Conservation (phyloP, 2,888 invertebrate genomes). For the Drosophila rubida region DNA sequence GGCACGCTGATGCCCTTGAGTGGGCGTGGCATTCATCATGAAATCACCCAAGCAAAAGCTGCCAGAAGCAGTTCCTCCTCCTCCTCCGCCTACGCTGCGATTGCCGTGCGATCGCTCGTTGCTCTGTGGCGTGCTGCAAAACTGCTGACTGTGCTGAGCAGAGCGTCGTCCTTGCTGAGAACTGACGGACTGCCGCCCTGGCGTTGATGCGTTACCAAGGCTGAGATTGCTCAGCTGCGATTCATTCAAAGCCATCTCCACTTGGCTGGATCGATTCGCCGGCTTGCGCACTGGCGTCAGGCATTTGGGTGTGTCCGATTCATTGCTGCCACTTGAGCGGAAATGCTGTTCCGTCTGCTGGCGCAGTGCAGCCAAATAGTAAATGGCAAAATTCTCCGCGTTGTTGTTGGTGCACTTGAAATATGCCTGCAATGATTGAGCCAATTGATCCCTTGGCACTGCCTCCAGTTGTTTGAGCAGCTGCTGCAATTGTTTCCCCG, state of each 20-base stretch:
- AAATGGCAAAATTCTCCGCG: constrained; percentile 86
- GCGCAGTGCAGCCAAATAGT: constrained; percentile 86
- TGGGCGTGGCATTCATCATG: constrained; percentile 64
- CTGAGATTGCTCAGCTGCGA: constrained; percentile 49
- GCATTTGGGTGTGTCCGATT: constrained; percentile 69
- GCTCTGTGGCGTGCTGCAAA: constrained; percentile 64
- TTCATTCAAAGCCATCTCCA: constrained; percentile 42
- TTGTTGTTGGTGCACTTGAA: constrained; percentile 46
- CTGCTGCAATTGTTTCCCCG: constrained; percentile 47
- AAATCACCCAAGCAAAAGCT: constrained; percentile 83
- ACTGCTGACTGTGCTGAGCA: constrained; percentile 17
- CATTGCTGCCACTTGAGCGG: constrained; percentile 39
- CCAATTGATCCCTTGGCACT: constrained; percentile 28
- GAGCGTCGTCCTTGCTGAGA: constrained; percentile 42
- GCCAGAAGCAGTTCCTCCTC: constrained; percentile 35
- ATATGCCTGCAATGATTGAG: constrained; percentile 52
- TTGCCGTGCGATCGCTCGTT: constrained; percentile 33
- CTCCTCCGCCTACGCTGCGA: constrained; percentile 45
- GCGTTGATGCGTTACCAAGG: constrained; percentile 51
- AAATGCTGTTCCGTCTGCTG: constrained; percentile 86
- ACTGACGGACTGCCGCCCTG: constrained; percentile 44
- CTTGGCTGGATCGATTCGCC: constrained; percentile 5
- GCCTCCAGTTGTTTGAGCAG: constrained; percentile 49
- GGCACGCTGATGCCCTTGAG: constrained; percentile 57
- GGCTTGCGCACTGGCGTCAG: constrained; percentile 57